A percentile compares a stretch with the other conserved stretches of the same genome.
Conservation (phyloP, 1,140 invertebrate species). For the Leguminivora glycinivorella region DNA sequence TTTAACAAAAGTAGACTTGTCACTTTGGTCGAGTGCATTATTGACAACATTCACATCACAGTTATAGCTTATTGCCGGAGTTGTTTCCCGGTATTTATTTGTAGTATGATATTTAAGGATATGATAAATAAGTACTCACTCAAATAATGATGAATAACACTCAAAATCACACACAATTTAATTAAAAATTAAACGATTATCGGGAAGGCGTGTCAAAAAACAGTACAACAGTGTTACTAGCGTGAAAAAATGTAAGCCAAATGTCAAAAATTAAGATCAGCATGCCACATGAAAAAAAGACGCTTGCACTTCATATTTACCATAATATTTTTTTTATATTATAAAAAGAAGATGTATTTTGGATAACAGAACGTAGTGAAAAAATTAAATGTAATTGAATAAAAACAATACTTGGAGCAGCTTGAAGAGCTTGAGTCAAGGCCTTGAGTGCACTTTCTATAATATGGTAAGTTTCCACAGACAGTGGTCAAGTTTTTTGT, state of each 20-base stretch:
- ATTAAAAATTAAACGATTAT: conserved; percentile 19
- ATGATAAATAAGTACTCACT: conserved; percentile 15
- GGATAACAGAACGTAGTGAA: too few relatives aligned
- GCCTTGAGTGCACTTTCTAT: too few relatives aligned
- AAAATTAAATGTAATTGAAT: too few relatives aligned
- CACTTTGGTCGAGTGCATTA: conserved; percentile 6
- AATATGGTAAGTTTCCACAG: too few relatives aligned
- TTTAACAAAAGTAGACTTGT: conserved; percentile 1
- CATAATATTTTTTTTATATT: too few relatives aligned
- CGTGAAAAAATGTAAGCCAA: not conserved
- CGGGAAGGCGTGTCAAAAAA: conserved; percentile 23
- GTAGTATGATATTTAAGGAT: not conserved
- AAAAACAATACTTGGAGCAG: too few relatives aligned
- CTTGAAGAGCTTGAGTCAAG: too few relatives aligned
- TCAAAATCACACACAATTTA: conserved; percentile 22
- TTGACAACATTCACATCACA: conserved; percentile 2
- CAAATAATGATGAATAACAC: conserved; percentile 18
- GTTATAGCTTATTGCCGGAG: not conserved
- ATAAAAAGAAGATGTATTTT: too few relatives aligned
- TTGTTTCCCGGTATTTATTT: not conserved
- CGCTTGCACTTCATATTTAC: too few relatives aligned
- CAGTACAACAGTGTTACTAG: conserved; percentile 18
- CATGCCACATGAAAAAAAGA: not conserved
- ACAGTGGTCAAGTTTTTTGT: too few relatives aligned
- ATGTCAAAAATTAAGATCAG: not conserved